Evolutionary conservation across 2,113 vertebrate species (phyloP).

Genomic region (Coregonus clupeaformis): DNA sequence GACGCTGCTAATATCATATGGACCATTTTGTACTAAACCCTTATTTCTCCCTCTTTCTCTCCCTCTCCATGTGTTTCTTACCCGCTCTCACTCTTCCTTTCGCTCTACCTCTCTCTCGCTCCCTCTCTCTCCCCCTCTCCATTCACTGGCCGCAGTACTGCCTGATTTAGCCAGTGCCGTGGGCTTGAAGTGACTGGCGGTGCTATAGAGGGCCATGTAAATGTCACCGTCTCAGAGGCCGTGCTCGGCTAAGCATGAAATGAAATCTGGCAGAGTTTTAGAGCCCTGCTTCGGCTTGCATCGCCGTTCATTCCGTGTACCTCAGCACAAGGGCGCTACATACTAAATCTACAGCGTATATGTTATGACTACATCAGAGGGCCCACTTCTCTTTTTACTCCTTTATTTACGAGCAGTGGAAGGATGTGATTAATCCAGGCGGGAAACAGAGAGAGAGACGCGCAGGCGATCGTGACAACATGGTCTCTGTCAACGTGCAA

Average conservation of each 20-base stretch:
- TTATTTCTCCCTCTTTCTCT: not conserved
- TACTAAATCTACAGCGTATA: constrained; percentile 43
- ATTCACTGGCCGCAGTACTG: constrained; percentile 54
- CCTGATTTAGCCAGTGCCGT: constrained; percentile 68
- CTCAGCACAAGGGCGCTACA: constrained; percentile 33
- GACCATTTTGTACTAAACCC: not conserved
- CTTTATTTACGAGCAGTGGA: constrained; percentile 43
- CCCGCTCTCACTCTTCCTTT: not conserved
- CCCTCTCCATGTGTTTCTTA: constrained; percentile 17
- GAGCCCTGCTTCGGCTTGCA: constrained; percentile 58
- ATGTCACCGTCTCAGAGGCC: constrained; percentile 72
- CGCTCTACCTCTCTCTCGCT: constrained; percentile 27
- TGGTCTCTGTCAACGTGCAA: not conserved
- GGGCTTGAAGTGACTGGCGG: constrained; percentile 62
- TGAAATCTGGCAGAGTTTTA: constrained; percentile 76
- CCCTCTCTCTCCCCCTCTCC: constrained; percentile 43
- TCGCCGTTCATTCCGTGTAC: constrained; percentile 40
- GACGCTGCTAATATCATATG: not conserved
- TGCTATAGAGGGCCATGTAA: constrained; percentile 71
- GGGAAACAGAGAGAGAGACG: not conserved
- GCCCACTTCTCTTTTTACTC: constrained; percentile 24
- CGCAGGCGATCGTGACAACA: not conserved
- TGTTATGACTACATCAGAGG: constrained; percentile 54
- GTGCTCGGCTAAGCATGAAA: constrained; percentile 74
- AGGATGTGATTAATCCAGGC: constrained; percentile 1